phyloP scores from a whole-genome alignment of 2,797 vertebrate genomes.

The Lacerta viridis region DNA sequence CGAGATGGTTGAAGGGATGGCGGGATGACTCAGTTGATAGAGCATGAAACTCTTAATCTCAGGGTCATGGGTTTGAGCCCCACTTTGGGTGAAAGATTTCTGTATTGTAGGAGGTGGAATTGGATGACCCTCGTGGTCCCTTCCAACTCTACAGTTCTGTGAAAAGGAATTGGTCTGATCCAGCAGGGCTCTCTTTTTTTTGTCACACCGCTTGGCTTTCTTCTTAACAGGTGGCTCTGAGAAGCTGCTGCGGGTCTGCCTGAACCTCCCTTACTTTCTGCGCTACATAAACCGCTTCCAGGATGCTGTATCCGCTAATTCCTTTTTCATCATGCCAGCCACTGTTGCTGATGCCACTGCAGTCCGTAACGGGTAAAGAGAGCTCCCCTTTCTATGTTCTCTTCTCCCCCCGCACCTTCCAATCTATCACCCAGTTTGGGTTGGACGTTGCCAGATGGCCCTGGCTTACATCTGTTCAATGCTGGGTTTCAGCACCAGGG shows the following conservation, averaged over 20 bases:
- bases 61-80: too few species aligned
- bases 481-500: background rate
- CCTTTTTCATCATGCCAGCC: constrained; percentile 99
- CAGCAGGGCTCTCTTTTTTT: background rate
- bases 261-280: constrained; percentile 98
- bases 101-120: too few species aligned
- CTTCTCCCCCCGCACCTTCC: too few species aligned
- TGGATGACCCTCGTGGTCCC: too few species aligned
- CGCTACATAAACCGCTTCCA: constrained; percentile 99
- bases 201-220: fast-evolving
- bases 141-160: too few species aligned
- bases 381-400: fast-evolving
- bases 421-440: too few species aligned
- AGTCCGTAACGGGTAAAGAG: constrained; percentile 93
- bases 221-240: constrained; percentile 91
- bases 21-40: too few species aligned
- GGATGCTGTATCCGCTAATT: constrained; percentile 96
- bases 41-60: too few species aligned
- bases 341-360: constrained; percentile 98
- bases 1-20: too few species aligned
- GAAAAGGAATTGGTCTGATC: too few species aligned
- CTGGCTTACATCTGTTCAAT: background rate
- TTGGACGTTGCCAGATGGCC: fast-evolving
- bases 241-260: constrained; percentile 95
- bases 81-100: too few species aligned